These are phyloP conservation scores for Gonioctena quinquepunctata DNA, from an alignment of 1,140 invertebrate species.

Conservation along the genomic window DNA sequence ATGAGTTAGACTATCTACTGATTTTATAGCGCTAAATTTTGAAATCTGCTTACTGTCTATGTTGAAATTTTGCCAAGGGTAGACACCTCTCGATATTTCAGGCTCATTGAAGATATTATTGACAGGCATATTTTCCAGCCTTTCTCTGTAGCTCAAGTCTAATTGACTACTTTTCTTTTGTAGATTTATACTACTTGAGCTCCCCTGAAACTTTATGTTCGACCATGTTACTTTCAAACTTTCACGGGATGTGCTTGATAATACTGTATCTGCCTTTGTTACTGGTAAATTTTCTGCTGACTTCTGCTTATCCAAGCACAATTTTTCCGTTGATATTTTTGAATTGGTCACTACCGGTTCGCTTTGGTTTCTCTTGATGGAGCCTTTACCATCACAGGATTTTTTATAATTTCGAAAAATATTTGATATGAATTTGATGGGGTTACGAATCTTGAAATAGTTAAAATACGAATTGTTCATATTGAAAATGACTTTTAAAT, in stretches of 20 bases:
- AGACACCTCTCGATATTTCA: neutral
- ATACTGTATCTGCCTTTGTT: neutral
- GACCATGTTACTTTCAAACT: slow-evolving; percentile 11
- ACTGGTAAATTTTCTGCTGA: neutral
- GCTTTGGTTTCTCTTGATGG: slow-evolving; percentile 10
- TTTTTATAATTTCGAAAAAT: slow-evolving; percentile 10
- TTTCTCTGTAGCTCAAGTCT: neutral
- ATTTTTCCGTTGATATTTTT: neutral
- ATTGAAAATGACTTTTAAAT: neutral
- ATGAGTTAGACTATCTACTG: neutral
- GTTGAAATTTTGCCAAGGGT: slow-evolving; percentile 12
- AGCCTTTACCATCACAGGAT: neutral
- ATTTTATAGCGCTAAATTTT: neutral
- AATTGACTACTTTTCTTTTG: neutral
- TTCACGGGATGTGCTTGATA: neutral
- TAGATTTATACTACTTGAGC: neutral
- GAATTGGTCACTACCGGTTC: neutral
- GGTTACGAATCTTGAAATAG: slow-evolving; percentile 2
- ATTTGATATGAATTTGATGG: slow-evolving; percentile 8
- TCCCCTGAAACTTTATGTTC: neutral
- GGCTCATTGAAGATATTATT: neutral
- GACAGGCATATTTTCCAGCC: neutral
- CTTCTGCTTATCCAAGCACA: neutral
- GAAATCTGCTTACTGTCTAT: neutral
- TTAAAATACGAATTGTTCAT: slow-evolving; percentile 8